phyloP scores from a whole-genome alignment of 2,797 vertebrate species.

The Zalophus californianus region DNA sequence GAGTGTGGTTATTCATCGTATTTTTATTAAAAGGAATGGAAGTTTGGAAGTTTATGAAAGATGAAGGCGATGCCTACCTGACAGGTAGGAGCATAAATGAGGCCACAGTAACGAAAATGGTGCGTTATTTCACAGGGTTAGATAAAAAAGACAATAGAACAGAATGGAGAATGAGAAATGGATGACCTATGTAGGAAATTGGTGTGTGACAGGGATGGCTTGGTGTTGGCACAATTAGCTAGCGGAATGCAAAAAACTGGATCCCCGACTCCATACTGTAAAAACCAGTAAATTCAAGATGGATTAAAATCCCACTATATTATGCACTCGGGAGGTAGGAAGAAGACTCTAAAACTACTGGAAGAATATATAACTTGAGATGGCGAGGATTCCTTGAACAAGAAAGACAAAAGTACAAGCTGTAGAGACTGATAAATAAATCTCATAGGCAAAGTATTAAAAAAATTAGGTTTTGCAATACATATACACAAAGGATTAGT shows the following conservation, averaged over 20 bases:
- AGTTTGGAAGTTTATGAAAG: background rate
- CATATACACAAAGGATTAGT: background rate
- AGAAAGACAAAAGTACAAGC: background rate
- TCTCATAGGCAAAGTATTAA: background rate
- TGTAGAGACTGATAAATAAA: background rate
- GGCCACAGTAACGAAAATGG: background rate
- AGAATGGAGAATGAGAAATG: background rate
- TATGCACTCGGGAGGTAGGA: background rate
- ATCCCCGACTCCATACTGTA: background rate
- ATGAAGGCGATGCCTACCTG: background rate
- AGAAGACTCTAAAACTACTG: background rate
- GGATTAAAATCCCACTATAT: background rate
- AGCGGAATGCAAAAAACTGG: background rate
- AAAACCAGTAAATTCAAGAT: background rate
- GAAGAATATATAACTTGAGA: background rate
- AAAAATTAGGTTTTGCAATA: background rate
- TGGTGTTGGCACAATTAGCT: background rate
- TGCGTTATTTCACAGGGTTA: background rate
- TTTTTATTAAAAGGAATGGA: conserved; percentile 18
- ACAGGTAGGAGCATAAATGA: background rate
- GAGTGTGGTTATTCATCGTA: background rate
- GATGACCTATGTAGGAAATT: background rate
- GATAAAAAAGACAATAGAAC: background rate
- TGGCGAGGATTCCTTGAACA: background rate
- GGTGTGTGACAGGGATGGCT: background rate